Evolutionary conservation across 2,888 invertebrate species (phyloP).

Genomic region (Volucella inflata): DNA sequence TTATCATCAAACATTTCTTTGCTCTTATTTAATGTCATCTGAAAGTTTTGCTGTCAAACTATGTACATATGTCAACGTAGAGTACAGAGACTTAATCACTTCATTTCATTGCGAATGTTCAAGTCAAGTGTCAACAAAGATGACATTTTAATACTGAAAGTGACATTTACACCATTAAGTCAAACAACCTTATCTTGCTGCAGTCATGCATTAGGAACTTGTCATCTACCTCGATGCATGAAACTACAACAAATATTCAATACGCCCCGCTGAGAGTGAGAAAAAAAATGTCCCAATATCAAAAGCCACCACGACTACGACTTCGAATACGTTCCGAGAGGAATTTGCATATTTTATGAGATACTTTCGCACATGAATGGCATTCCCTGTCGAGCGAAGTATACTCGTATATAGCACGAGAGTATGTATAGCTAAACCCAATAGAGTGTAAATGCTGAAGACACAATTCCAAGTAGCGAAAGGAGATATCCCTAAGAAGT

Average conservation of each 20-base stretch:
- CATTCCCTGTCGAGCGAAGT: constrained; percentile 10
- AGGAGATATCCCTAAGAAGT: not conserved
- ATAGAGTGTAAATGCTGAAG: constrained; percentile 38
- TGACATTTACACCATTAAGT: constrained; percentile 8
- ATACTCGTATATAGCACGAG: too few species aligned
- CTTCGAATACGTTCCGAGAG: not conserved
- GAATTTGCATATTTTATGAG: constrained; percentile 43
- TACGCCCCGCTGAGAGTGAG: not conserved
- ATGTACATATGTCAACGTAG: too few species aligned
- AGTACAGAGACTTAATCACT: too few species aligned
- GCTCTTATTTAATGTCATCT: too few species aligned
- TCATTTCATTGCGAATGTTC: too few species aligned
- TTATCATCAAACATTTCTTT: too few species aligned
- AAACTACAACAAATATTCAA: not conserved
- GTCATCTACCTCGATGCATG: not conserved
- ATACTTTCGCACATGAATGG: constrained; percentile 25
- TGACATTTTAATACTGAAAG: not conserved
- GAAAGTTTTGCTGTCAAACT: too few species aligned
- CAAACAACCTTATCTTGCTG: not conserved
- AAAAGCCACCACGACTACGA: not conserved
- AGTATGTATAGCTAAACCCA: not conserved
- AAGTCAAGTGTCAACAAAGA: too few species aligned
- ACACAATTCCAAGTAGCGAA: constrained; percentile 7
- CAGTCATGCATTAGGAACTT: too few species aligned
- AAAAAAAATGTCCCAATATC: constrained; percentile 10